Evolutionary conservation across 2,888 invertebrate genomes (phyloP), one percentile per base, ranked within the genome.

Genomic region (Sminthurinus aureus): DNA sequence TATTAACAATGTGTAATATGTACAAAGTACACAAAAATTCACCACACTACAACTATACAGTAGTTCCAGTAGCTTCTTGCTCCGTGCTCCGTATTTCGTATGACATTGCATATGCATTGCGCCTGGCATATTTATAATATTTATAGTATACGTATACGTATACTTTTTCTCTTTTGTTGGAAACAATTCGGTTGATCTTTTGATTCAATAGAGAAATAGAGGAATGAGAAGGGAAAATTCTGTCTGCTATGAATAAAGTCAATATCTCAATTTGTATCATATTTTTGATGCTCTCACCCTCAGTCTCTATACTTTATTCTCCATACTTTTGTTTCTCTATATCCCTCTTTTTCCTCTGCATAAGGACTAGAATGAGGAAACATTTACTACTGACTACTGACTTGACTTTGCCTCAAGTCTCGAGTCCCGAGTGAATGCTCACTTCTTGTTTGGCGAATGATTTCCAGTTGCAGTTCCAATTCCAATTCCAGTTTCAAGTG

Each of bases 171-270:
- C 50, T 50, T 51, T 75, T 20, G 75, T 51, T 75, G 76, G 51
- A 76, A 76, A 58, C 58, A 76, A 58, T 20, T 76, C 20, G 22
- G 51, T 58, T 76, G 58, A 76, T 76, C 76, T 76, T 76, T 76
- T 76, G 76, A 76, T 76, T 76, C 76, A 76, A 76, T 76, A 76
- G 58, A 76, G 76, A 50, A 75, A 75, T 20, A 38, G 51, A 75
- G 75, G 51, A 76, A 58, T 22, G 22, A 76, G 58, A 18, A 58
- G 58, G 76, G 51, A 51, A 51, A 75, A 75, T 73, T 24, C 38
- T 38, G 38, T 76, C 76, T 12, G 58, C 18, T 75, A n/a, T 58
- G 22, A 76, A 58, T 51, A 76, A 76, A 76, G 76, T 76, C 76
- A 76, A 76, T 76, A 76, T 76, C 76, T 76, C 76, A 52, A 76